Evolutionary conservation across 92 coral and sea anemone genomes (phyloP).

Genomic region (Phenganax marumi): DNA sequence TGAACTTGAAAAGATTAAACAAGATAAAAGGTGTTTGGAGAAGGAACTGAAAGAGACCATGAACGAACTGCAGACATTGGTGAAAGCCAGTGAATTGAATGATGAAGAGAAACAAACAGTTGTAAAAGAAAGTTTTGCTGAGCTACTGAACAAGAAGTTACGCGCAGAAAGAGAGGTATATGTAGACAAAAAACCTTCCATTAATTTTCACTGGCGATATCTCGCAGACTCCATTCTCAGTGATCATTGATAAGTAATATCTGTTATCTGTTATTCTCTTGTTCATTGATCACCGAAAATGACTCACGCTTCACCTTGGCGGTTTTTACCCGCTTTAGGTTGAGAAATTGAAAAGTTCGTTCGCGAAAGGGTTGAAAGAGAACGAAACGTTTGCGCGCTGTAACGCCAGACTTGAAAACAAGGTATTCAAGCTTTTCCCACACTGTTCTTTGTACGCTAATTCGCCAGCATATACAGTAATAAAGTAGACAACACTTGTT

Average conservation of each 20-base stretch:
- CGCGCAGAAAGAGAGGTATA: conserved; percentile 73
- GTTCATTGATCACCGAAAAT: too few relatives aligned
- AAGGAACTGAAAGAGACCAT: conserved; percentile 63
- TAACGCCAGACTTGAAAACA: conserved; percentile 60
- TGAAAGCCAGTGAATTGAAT: conserved; percentile 2
- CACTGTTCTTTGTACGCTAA: too few relatives aligned
- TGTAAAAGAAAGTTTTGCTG: conserved; percentile 58
- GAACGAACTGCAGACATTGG: conserved; percentile 59
- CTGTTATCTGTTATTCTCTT: too few relatives aligned
- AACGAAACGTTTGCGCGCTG: conserved; percentile 73
- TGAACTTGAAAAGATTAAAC: conserved; percentile 58
- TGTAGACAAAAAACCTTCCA: not conserved
- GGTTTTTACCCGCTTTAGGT: conserved; percentile 46
- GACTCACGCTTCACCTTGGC: too few relatives aligned
- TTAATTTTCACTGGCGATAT: not conserved
- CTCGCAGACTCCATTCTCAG: not conserved
- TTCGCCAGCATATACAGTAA: not conserved
- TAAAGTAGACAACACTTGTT: not conserved
- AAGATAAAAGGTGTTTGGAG: conserved; percentile 68
- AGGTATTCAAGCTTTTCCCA: conserved; percentile 51
- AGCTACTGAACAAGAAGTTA: conserved; percentile 69
- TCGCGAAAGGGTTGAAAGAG: conserved; percentile 61
- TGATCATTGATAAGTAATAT: too few relatives aligned
- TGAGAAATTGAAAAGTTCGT: conserved; percentile 72
- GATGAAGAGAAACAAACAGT: conserved; percentile 30